phyloP scores from a whole-genome alignment of 2,888 invertebrate species.

The Cerastoderma edule region DNA sequence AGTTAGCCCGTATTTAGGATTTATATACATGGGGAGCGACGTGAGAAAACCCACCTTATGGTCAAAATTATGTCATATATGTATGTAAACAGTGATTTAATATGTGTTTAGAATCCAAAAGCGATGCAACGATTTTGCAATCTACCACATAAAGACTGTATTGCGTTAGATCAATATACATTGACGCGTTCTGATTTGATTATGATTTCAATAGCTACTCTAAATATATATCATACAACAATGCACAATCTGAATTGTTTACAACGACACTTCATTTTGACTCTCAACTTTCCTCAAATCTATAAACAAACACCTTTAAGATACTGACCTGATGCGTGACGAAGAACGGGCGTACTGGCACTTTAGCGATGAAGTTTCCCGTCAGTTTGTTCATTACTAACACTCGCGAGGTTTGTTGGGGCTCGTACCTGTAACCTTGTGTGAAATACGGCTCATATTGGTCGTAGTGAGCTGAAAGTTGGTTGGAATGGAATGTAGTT shows the following conservation, averaged over 20 bases:
- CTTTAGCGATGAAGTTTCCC: constrained; percentile 29
- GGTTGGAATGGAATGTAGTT: not conserved
- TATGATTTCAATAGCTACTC: not conserved
- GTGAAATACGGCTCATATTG: constrained; percentile 42
- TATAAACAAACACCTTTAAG: no score
- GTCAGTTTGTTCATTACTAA: constrained; percentile 49
- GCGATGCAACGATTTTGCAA: no score
- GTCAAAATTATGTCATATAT: no score
- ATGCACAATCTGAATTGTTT: not conserved
- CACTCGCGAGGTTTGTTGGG: constrained; percentile 30
- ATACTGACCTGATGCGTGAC: constrained; percentile 58
- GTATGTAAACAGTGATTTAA: no score
- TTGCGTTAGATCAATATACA: not conserved
- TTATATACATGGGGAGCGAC: no score
- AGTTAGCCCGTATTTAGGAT: no score
- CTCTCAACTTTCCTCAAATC: no score
- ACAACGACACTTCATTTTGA: not conserved
- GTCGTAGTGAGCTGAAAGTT: constrained; percentile 41
- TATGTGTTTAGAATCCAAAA: no score
- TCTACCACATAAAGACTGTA: not conserved
- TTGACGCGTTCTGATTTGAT: not conserved
- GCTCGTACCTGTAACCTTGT: constrained; percentile 45
- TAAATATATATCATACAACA: not conserved
- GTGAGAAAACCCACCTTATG: no score
- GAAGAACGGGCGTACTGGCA: constrained; percentile 35